Evolutionary conservation across 2,888 invertebrate genomes (phyloP).

Genomic region (Imbricaverruca yamaguchii): DNA sequence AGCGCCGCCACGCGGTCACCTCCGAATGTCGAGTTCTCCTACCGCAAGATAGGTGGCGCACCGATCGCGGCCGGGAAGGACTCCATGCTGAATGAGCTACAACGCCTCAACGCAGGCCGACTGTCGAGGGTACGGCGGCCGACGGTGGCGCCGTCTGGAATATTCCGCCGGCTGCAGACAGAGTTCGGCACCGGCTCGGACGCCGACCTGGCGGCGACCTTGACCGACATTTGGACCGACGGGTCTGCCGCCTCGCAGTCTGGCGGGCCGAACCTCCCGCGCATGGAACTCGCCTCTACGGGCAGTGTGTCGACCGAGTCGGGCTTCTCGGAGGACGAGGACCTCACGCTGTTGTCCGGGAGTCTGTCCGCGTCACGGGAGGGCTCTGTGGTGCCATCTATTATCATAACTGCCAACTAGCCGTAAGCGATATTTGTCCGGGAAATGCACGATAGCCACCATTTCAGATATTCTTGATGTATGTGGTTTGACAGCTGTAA

Average conservation of each 20-base stretch:
- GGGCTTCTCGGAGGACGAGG: slow-evolving; percentile 1
- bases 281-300: not conserved
- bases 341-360: not conserved
- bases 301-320: slow-evolving; percentile 1
- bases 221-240: too few relatives aligned
- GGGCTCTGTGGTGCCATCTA: not conserved
- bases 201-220: too few relatives aligned
- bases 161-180: not conserved
- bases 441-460: too few relatives aligned
- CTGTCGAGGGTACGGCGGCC: not conserved
- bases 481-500: not conserved
- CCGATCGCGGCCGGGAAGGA: not conserved
- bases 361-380: not conserved
- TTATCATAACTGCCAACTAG: not conserved
- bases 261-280: not conserved
- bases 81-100: not conserved
- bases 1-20: not conserved
- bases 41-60: not conserved
- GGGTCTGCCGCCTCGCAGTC: too few relatives aligned
- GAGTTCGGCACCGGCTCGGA: not conserved
- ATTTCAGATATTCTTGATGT: too few relatives aligned
- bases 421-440: too few relatives aligned
- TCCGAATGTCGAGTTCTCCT: not conserved
- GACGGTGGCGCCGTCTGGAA: not conserved
- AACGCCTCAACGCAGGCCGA: not conserved